A percentile compares a stretch with the other conserved stretches of the same genome.
Evolutionary conservation across 2,113 vertebrate species (phyloP).

Genomic region (Aspidoscelis tigris): DNA sequence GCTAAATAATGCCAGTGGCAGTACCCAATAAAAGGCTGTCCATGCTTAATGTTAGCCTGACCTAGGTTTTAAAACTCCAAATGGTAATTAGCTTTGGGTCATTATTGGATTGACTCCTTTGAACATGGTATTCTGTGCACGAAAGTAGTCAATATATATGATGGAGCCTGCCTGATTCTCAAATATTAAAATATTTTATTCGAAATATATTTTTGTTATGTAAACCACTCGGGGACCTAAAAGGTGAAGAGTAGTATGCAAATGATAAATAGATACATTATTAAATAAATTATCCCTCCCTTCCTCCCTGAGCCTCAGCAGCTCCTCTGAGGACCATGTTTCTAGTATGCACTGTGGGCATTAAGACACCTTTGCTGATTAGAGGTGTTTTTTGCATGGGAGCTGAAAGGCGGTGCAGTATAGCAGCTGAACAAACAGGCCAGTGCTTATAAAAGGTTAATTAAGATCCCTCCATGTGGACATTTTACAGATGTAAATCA

Average conservation of each 20-base stretch:
- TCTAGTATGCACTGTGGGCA: not conserved
- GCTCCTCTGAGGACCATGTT: not conserved
- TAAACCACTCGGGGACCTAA: no score
- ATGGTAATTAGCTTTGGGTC: constrained; percentile 24
- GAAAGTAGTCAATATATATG: no score
- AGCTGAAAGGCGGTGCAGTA: not conserved
- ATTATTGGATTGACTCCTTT: no score
- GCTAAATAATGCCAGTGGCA: constrained; percentile 28
- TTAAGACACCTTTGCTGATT: not conserved
- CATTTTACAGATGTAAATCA: constrained; percentile 16
- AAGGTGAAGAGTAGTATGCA: not conserved
- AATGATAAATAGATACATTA: not conserved
- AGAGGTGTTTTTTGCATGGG: not conserved
- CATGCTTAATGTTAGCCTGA: constrained; percentile 28
- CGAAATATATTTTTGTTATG: no score
- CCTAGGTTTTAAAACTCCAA: constrained; percentile 21
- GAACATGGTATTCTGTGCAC: no score
- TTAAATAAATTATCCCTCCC: not conserved
- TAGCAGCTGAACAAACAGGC: constrained; percentile 14
- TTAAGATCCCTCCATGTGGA: constrained; percentile 12
- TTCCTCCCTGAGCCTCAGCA: not conserved
- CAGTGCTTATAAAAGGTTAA: constrained; percentile 23
- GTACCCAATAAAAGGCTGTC: constrained; percentile 16
- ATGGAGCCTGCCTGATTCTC: no score
- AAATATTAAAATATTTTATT: no score